phyloP scores from a whole-genome alignment of 2,797 vertebrate species.

The Lepus townsendii region DNA sequence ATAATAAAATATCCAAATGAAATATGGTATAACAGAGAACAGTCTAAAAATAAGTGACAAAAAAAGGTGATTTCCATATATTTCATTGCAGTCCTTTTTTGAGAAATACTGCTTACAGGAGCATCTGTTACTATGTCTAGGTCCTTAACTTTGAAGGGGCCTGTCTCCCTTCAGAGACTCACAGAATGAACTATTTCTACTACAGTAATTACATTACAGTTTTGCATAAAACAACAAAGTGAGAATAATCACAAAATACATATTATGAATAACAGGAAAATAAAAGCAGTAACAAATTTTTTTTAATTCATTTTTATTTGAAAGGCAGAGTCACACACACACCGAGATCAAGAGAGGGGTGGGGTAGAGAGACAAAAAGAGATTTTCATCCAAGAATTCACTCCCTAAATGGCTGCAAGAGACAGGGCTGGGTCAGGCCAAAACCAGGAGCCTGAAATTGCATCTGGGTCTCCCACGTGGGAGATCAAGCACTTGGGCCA shows the following conservation, averaged over 20 bases:
- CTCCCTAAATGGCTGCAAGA: too few relatives aligned
- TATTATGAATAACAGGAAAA: conserved; percentile 53
- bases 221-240: conserved; percentile 30
- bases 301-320: too few relatives aligned
- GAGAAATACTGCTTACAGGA: conserved; percentile 57
- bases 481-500: too few relatives aligned
- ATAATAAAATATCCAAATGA: conserved; percentile 75
- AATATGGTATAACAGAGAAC: conserved; percentile 71
- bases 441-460: too few relatives aligned
- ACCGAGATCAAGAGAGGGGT: too few relatives aligned
- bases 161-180: conserved; percentile 42
- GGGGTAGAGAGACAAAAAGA: too few relatives aligned
- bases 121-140: conserved; percentile 39
- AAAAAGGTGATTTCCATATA: conserved; percentile 61
- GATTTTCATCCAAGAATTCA: too few relatives aligned
- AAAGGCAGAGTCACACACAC: too few relatives aligned
- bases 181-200: conserved; percentile 61
- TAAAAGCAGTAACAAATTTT: conserved; percentile 32
- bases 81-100: conserved; percentile 51
- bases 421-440: too few relatives aligned
- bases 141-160: conserved; percentile 34
- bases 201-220: not conserved
- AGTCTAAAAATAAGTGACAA: conserved; percentile 73
- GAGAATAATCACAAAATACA: not conserved
- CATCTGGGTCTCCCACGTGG: too few relatives aligned